Evolutionary conservation across 1,140 invertebrate genomes (phyloP).

Genomic region (Drosophila teissieri): DNA sequence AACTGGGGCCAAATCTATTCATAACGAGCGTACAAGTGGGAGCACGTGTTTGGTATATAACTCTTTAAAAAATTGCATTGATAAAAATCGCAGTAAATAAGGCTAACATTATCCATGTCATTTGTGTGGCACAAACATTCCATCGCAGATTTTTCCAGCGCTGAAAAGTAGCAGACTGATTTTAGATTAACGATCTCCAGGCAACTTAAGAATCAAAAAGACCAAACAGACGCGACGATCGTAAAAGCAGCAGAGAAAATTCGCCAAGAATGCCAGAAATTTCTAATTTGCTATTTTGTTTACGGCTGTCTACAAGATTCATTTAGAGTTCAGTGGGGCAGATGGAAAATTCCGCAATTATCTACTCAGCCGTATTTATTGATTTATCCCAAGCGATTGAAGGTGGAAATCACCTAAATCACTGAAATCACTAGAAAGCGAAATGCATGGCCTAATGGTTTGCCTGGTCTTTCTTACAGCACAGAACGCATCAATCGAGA

Average conservation of each 20-base stretch:
- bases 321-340: slow-evolving; percentile 44
- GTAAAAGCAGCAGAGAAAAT: slow-evolving; percentile 29
- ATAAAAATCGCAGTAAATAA: no score
- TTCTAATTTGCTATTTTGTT: slow-evolving; percentile 66
- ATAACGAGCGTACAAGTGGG: slow-evolving; percentile 15
- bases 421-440: not conserved
- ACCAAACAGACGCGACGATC: slow-evolving; percentile 10
- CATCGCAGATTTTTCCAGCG: slow-evolving; percentile 7
- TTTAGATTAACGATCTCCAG: slow-evolving; percentile 36
- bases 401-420: not conserved
- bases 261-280: slow-evolving; percentile 54
- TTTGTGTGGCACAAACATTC: slow-evolving; percentile 5
- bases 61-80: not conserved
- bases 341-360: slow-evolving; percentile 50
- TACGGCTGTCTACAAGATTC: slow-evolving; percentile 48
- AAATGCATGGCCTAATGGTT: slow-evolving; percentile 48
- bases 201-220: slow-evolving; percentile 16
- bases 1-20: slow-evolving; percentile 8
- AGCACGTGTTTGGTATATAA: slow-evolving; percentile 6
- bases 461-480: slow-evolving; percentile 74
- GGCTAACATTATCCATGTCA: not conserved
- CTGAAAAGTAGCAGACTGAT: slow-evolving; percentile 15
- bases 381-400: slow-evolving; percentile 5
- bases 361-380: not conserved
- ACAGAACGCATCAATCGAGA: slow-evolving; percentile 82